Percentiles rank a stretch among this genome's conserved stretches.
Conservation (phyloP, 2,113 vertebrate species). For the Cyrtonyx montezumae region DNA sequence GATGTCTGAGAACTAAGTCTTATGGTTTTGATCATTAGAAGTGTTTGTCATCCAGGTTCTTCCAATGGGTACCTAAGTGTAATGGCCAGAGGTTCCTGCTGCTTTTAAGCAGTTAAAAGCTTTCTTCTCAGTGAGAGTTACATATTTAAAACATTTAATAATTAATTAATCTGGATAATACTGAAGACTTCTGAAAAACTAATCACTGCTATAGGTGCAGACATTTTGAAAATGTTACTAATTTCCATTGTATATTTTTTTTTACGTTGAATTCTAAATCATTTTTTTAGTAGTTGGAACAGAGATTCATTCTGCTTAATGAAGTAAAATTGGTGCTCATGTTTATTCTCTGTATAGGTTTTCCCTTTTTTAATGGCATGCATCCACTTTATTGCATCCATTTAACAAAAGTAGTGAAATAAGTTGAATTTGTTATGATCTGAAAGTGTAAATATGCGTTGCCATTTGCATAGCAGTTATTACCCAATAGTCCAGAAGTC, state of each 20-base stretch:
- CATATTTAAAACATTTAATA: not conserved
- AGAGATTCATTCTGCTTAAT: not conserved
- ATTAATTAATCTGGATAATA: not conserved
- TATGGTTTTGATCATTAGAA: not conserved
- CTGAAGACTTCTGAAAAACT: not conserved
- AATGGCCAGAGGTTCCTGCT: not conserved
- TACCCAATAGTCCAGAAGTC: not conserved
- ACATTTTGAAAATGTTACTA: not conserved
- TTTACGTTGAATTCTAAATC: not conserved
- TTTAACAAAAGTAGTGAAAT: not conserved
- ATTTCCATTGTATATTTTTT: not conserved
- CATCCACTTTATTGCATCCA: not conserved
- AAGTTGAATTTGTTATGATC: not conserved
- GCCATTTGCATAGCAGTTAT: not conserved
- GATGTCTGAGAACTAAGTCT: not conserved
- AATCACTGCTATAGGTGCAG: not conserved
- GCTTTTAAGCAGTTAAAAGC: not conserved
- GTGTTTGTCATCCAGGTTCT: not conserved
- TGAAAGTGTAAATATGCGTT: not conserved
- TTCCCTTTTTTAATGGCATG: not conserved
- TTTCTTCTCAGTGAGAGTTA: not conserved
- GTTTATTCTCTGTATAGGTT: not conserved
- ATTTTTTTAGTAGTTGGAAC: not conserved
- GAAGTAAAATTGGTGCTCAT: not conserved
- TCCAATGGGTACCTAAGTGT: not conserved